Base-by-base conservation (phyloP, 2,888 invertebrate species). In the Protonemura montana region DNA sequence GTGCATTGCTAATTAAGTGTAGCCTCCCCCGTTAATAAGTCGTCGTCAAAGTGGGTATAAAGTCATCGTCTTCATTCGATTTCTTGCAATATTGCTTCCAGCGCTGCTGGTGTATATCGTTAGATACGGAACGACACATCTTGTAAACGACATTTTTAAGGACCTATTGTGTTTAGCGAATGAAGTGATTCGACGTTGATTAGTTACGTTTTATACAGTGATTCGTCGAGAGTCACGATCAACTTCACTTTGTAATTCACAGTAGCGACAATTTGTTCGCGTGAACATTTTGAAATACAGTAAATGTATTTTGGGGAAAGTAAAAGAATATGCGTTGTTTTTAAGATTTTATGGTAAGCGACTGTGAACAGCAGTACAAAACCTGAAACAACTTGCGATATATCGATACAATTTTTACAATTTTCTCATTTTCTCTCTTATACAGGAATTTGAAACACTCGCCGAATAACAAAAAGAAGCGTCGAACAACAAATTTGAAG, bases 401-500 rank as follows among this genome's bases (percentile, higher is more conserved):
- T 59, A 59, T 16, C 1, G 21, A 59, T 21, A 16, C 13, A 59
- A 59, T 7, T 59, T 59, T 59, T 59, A n/a, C n/a, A n/a, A n/a
- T n/a, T n/a, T n/a, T n/a, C n/a, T n/a, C n/a, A n/a, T 27, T 26
- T 28, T 80, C 41, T 82, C n/a, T 41, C 30, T 13, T 3, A 35
- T 82, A 26, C 84, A 84, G 84, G 84, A 84, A 84, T 76, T 59
- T 76, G 84, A 84, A 84, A 28, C 84, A 76, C 84, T 84, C 84
- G 3, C 76, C 84, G 6, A 84, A 59, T 16, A 84, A 59, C 76
- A 84, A 84, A 29, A 84, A 84, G 76, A 59, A 76, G 21, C 26
- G 59, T 13, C 59, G 84, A 26, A 84, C 84, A 7, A 26, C 59
- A 21, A 84, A 84, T 27, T 27, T 84, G 76, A 84, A 84, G 7